Percentiles rank a stretch among this genome's conserved stretches.
Evolutionary conservation across 2,888 invertebrate genomes (phyloP).

Genomic region (Hirtodrosophila alboralis): DNA sequence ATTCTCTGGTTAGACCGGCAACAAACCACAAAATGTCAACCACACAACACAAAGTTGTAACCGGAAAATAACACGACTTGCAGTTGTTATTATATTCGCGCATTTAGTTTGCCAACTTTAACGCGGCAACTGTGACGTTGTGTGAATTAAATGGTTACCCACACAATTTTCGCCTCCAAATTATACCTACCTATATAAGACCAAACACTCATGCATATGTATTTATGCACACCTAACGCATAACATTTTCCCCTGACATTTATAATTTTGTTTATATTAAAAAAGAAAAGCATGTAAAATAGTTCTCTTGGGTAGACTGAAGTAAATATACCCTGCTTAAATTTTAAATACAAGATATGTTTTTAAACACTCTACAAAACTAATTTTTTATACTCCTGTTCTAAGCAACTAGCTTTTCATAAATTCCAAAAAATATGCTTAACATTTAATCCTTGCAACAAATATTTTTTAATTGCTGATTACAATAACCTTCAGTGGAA

Average conservation of each 20-base stretch:
- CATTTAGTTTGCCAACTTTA: constrained; percentile 42
- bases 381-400: too few relatives aligned
- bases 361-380: too few relatives aligned
- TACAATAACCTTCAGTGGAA: too few relatives aligned
- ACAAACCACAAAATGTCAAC: constrained; percentile 46
- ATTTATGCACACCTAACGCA: constrained; percentile 6
- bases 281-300: not conserved
- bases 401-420: too few relatives aligned
- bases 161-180: constrained; percentile 26
- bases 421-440: too few relatives aligned
- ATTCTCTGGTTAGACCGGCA: constrained; percentile 19
- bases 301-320: not conserved
- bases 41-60: constrained; percentile 32
- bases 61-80: constrained; percentile 53
- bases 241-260: constrained; percentile 25
- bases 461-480: too few relatives aligned
- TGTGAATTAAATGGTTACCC: constrained; percentile 36
- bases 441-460: too few relatives aligned
- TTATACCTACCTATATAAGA: constrained; percentile 6
- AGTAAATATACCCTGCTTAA: not conserved
- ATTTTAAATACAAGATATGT: too few relatives aligned
- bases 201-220: constrained; percentile 4
- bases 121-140: constrained; percentile 44
- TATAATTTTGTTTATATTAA: constrained; percentile 41
- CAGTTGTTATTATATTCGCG: constrained; percentile 52